Conservation (phyloP, 2,113 vertebrate species). For the Coryphaenoides rupestris region DNA sequence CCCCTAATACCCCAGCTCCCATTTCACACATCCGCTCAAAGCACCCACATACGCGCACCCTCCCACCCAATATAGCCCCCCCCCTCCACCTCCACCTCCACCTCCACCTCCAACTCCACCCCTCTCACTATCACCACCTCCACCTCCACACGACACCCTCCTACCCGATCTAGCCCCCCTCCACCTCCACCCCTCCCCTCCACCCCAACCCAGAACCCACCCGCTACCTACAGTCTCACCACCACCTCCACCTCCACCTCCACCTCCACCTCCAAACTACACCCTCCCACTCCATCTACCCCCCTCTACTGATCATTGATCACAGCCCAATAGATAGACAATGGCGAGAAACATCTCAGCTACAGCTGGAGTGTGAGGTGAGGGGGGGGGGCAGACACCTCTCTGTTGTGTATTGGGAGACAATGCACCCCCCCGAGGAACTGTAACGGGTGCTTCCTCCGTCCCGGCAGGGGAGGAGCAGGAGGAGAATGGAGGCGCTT, state of each 20-base stretch:
- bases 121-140: no score
- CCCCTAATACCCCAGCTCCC: constrained; percentile 75
- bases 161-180: no score
- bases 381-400: constrained; percentile 53
- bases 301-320: no score
- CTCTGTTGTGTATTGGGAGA: constrained; percentile 74
- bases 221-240: no score
- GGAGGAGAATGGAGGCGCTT: constrained; percentile 53
- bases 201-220: no score
- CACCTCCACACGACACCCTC: no score
- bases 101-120: no score
- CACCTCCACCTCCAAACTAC: no score
- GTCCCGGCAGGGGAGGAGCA: constrained; percentile 60
- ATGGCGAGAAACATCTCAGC: constrained; percentile 52
- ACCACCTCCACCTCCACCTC: no score
- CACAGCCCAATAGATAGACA: constrained; percentile 55
- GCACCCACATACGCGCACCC: constrained; percentile 49
- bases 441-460: constrained; percentile 68
- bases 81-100: no score
- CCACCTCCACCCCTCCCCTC: no score
- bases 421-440: constrained; percentile 60
- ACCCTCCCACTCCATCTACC: no score
- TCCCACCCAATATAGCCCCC: constrained; percentile 12
- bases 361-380: constrained; percentile 11
- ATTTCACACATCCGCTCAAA: constrained; percentile 77